These are phyloP conservation scores for Ophioninae sp. DNA, from an alignment of 2,888 invertebrate species.

Conservation along the genomic window DNA sequence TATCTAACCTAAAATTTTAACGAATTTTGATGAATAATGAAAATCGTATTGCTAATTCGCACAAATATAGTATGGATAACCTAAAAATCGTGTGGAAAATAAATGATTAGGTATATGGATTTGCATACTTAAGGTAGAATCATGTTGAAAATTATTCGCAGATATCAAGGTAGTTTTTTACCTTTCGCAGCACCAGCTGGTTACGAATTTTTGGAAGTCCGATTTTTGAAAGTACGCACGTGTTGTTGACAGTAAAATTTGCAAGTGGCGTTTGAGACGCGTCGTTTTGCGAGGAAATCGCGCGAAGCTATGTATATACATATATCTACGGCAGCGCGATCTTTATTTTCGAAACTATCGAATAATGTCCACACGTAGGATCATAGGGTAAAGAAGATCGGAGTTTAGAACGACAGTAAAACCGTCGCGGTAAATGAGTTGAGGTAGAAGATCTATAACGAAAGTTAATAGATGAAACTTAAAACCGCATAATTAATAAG, in stretches of 20 bases:
- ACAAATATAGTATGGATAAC: too few species aligned
- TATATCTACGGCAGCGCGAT: slow-evolving; percentile 39
- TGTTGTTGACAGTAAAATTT: slow-evolving; percentile 46
- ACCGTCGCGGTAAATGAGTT: background rate
- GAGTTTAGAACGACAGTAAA: background rate
- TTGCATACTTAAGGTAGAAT: too few species aligned
- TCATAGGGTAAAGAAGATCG: slow-evolving; percentile 35
- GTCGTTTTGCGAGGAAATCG: background rate
- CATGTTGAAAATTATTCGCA: too few species aligned
- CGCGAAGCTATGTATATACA: background rate
- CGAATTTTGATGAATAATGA: too few species aligned
- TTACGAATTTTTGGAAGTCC: slow-evolving; percentile 11
- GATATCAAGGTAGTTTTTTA: background rate
- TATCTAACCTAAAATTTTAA: too few species aligned
- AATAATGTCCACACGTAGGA: slow-evolving; percentile 37
- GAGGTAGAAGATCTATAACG: too few species aligned
- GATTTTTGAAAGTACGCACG: background rate
- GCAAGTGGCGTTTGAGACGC: slow-evolving; percentile 14
- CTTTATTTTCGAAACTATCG: background rate
- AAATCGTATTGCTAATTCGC: too few species aligned
- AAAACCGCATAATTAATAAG: too few species aligned
- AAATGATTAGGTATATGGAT: too few species aligned
- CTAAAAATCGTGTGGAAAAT: too few species aligned
- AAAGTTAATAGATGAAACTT: too few species aligned
- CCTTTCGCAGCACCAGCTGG: background rate